Evolutionary conservation across 2,113 vertebrate genomes (phyloP).

Genomic region (Cebidichthys violaceus): DNA sequence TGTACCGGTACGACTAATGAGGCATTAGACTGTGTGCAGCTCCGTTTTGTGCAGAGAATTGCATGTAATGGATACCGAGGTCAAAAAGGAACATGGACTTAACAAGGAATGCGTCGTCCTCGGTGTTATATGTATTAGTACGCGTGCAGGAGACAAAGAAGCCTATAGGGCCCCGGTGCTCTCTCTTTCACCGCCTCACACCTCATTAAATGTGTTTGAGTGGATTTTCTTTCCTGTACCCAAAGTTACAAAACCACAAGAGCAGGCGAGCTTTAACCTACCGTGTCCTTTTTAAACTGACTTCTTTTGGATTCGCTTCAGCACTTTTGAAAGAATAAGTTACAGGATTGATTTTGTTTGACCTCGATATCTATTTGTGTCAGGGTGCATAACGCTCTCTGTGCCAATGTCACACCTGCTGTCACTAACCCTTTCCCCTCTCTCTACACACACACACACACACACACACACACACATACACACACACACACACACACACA

Average conservation of each 20-base stretch:
- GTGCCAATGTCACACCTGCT: conserved; percentile 18
- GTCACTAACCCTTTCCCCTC: conserved; percentile 1
- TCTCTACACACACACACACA: too few species aligned
- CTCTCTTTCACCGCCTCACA: conserved; percentile 47
- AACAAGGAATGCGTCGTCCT: conserved; percentile 16
- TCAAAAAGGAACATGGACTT: conserved; percentile 30
- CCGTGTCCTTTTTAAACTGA: conserved; percentile 15
- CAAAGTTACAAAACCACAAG: conserved; percentile 45
- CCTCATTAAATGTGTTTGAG: conserved; percentile 67
- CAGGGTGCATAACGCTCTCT: conserved; percentile 30
- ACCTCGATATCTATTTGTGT: conserved; percentile 56
- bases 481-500: too few species aligned
- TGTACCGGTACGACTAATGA: not conserved
- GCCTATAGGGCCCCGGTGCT: conserved; percentile 25
- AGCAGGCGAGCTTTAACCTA: conserved; percentile 4
- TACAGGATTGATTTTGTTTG: conserved; percentile 40
- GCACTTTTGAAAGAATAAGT: conserved; percentile 36
- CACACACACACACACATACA: too few species aligned
- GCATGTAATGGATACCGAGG: conserved; percentile 35
- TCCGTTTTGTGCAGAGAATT: conserved; percentile 22
- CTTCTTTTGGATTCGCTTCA: conserved; percentile 37
- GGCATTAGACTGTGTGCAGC: not conserved
- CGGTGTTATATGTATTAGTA: conserved; percentile 28
- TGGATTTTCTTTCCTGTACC: conserved; percentile 42
- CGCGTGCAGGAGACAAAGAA: conserved; percentile 45